phyloP scores from a whole-genome alignment of 2,113 vertebrate species.

The Danio rerio region DNA sequence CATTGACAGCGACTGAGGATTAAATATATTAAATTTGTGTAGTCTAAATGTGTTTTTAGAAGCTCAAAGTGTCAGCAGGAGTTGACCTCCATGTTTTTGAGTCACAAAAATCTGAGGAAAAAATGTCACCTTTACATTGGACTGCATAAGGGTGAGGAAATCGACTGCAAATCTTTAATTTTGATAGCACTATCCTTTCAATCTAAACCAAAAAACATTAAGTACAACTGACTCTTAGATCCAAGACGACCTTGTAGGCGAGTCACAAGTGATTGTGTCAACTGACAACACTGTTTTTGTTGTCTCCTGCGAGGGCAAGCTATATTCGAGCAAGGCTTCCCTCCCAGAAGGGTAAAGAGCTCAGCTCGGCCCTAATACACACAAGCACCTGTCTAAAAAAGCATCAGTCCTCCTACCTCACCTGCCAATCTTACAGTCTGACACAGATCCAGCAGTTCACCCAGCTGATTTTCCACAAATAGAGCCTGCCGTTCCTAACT shows the following conservation, averaged over 20 bases:
- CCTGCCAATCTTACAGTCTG: conserved; percentile 62
- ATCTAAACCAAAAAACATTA: not conserved
- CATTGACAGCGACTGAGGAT: too few species aligned
- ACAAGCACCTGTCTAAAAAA: conserved; percentile 42
- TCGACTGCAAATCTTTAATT: too few species aligned
- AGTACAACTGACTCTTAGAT: conserved; percentile 16
- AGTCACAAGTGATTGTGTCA: conserved; percentile 39
- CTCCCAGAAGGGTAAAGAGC: conserved; percentile 7
- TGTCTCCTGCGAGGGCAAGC: conserved; percentile 35
- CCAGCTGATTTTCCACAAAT: conserved; percentile 69
- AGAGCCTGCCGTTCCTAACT: conserved; percentile 63
- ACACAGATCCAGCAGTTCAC: conserved; percentile 66
- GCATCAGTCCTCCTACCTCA: conserved; percentile 17
- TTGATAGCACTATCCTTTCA: too few species aligned
- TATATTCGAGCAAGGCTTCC: conserved; percentile 34
- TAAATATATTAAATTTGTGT: too few species aligned
- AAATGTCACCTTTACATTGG: too few species aligned
- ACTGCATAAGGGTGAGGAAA: too few species aligned
- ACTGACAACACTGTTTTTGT: conserved; percentile 37
- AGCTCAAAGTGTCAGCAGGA: too few species aligned
- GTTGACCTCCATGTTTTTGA: too few species aligned
- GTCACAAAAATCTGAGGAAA: too few species aligned
- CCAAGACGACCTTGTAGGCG: conserved; percentile 14
- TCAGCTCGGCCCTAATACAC: not conserved
- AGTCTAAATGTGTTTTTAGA: too few species aligned